Percentiles rank a stretch among this genome's conserved stretches.
phyloP scores from a whole-genome alignment of 2,113 vertebrate genomes.

The Myotis lucifugus region DNA sequence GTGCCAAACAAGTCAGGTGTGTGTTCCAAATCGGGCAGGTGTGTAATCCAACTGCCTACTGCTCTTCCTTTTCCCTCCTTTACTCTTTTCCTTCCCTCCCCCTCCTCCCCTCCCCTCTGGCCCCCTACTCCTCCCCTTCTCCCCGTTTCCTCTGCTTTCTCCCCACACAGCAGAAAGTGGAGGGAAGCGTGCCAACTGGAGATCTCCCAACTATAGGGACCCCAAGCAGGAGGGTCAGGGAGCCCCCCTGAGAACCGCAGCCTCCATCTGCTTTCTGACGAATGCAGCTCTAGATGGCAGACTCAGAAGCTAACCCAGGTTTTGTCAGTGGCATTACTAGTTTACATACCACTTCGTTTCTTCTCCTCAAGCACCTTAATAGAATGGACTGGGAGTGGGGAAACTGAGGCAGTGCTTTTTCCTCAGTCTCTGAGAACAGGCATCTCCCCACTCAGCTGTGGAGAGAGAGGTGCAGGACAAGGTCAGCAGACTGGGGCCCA shows the following conservation, averaged over 20 bases:
- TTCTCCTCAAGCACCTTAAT: neutral
- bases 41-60: neutral
- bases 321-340: neutral
- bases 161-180: neutral
- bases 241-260: neutral
- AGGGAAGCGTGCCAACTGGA: neutral
- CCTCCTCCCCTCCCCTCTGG: neutral
- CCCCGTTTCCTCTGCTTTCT: neutral
- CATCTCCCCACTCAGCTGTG: neutral
- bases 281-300: neutral
- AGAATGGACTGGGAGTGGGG: neutral
- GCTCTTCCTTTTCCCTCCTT: neutral
- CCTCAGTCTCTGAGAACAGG: neutral
- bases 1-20: accelerated
- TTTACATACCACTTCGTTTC: neutral
- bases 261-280: neutral
- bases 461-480: neutral
- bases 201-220: neutral
- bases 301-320: neutral
- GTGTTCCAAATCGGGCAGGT: neutral
- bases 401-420: neutral
- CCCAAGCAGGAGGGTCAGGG: neutral
- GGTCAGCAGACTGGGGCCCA: neutral
- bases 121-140: neutral
- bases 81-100: neutral